Conservation (phyloP, 2,888 invertebrate species). For the Bembecia ichneumoniformis region DNA sequence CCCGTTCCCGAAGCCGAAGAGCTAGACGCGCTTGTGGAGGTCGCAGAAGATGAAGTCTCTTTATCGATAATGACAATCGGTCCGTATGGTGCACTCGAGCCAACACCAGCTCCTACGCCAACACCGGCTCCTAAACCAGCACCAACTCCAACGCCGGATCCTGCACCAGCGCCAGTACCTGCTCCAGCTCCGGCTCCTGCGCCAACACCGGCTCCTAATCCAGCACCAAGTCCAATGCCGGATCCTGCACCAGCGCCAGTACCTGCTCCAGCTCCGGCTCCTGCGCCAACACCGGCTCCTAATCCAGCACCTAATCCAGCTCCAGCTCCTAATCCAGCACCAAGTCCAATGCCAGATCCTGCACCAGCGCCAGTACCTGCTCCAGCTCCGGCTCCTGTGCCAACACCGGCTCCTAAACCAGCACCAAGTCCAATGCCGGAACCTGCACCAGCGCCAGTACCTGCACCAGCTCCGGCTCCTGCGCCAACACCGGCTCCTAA, state of each 20-base stretch:
- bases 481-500: background rate
- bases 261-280: too few relatives aligned
- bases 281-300: too few relatives aligned
- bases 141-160: too few relatives aligned
- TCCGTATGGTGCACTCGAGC: conserved; percentile 1
- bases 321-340: too few relatives aligned
- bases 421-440: background rate
- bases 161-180: too few relatives aligned
- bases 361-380: background rate
- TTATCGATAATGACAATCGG: background rate
- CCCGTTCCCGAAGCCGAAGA: background rate
- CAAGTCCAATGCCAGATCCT: too few relatives aligned
- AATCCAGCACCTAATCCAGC: too few relatives aligned
- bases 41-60: background rate
- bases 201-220: too few relatives aligned
- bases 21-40: background rate
- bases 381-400: conserved; percentile 1
- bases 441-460: background rate
- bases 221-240: too few relatives aligned
- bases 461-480: background rate
- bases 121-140: too few relatives aligned
- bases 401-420: conserved; percentile 2
- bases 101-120: background rate
- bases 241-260: too few relatives aligned
- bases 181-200: too few relatives aligned